Base-by-base conservation (phyloP, 1,140 invertebrate genomes). In the Leptonema lineaticorne region DNA sequence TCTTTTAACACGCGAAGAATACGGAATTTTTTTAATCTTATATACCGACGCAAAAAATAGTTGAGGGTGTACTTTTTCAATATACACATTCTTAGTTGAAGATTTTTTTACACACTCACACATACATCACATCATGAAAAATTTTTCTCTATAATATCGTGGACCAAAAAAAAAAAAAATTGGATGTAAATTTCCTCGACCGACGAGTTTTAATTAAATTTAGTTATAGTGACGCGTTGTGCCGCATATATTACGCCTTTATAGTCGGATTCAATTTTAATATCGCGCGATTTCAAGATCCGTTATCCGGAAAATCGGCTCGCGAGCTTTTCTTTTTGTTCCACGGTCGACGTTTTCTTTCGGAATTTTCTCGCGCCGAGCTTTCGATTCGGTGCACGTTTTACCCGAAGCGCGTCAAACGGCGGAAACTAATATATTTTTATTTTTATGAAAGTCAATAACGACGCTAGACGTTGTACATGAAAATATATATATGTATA, bases 381-480 rank as follows among this genome's bases (percentile, higher is more conserved):
- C n/a, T n/a, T n/a, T n/a, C n/a, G n/a, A 53, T 53, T 53, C 50
- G 9, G 22, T 26, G 24, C 50, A 53, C 50, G 50, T 53, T 53
- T 26, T 6, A 26, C 24, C n/a, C 24, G 24, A 11, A 24, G 27
- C 46, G 22, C 9, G 50, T 2, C 50, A 8, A 53, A 53, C 11
- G 24, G 22, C 2, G 20, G 50, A 26, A 53, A 53, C 1, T 53
- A 26, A 26, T 53, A 53, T 26, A 26, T 53, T 1, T 53, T 11
- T 53, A 22, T 26, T 11, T 53, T 24, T 50, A 16, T 11, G 30
- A 41, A n/a, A n/a, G n/a, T n/a, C n/a, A n/a, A n/a, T n/a, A n/a
- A n/a, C n/a, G n/a, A n/a, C n/a, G n/a, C n/a, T n/a, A n/a, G n/a
- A n/a, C n/a, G n/a, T n/a, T n/a, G n/a, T n/a, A n/a, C n/a, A n/a